Percentiles rank a stretch among this genome's conserved stretches.
phyloP scores from a whole-genome alignment of 2,888 invertebrate genomes.

The Byasa hedistus region DNA sequence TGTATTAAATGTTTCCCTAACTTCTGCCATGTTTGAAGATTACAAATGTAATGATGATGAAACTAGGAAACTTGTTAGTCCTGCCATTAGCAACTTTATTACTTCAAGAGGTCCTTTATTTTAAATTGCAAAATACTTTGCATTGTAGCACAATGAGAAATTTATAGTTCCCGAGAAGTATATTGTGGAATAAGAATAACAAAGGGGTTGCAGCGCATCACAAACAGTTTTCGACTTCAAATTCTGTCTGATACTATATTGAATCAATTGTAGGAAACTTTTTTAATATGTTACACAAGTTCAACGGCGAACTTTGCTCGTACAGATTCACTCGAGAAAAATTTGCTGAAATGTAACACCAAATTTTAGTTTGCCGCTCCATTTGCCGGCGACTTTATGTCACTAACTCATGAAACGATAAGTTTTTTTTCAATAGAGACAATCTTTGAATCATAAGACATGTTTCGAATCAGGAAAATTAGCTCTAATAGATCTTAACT shows the following conservation, averaged over 20 bases:
- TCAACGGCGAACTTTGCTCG: slow-evolving; percentile 25
- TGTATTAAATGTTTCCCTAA: slow-evolving; percentile 25
- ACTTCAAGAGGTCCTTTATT: neutral
- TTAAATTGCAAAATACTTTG: slow-evolving; percentile 5
- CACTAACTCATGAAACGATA: slow-evolving; percentile 24
- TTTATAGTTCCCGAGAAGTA: slow-evolving; percentile 4
- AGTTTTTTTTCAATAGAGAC: slow-evolving; percentile 15
- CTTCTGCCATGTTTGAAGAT: slow-evolving; percentile 16
- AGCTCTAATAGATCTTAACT: neutral
- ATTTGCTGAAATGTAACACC: slow-evolving; percentile 31
- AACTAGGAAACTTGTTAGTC: slow-evolving; percentile 8
- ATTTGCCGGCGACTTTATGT: slow-evolving; percentile 30
- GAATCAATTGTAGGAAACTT: slow-evolving; percentile 32
- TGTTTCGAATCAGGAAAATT: neutral
- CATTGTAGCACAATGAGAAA: slow-evolving; percentile 1
- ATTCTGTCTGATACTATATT: slow-evolving; percentile 28
- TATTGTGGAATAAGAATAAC: slow-evolving; percentile 16
- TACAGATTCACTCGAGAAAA: slow-evolving; percentile 29
- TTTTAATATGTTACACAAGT: slow-evolving; percentile 34
- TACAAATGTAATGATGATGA: slow-evolving; percentile 23
- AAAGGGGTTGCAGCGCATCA: slow-evolving; percentile 29
- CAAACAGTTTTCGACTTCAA: slow-evolving; percentile 32
- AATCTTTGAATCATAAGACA: slow-evolving; percentile 5
- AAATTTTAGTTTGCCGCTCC: slow-evolving; percentile 29
- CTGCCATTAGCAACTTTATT: slow-evolving; percentile 6